A percentile compares a stretch with the other conserved stretches of the same genome.
Evolutionary conservation across 1,140 invertebrate genomes (phyloP).

Genomic region (Drosophila serrata): DNA sequence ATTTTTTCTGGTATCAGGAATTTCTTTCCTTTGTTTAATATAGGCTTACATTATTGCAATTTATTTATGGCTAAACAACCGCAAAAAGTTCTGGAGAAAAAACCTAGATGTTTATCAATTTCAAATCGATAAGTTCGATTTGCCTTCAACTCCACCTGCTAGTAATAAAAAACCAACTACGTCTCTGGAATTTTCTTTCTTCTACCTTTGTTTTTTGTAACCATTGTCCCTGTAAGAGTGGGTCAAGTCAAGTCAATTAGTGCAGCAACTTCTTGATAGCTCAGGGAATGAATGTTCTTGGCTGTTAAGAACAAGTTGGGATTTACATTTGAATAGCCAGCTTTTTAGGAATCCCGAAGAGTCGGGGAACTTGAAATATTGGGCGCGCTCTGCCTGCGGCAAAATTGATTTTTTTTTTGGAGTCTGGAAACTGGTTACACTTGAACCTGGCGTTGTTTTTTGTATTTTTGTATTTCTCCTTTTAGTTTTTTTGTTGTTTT

Average conservation of each 20-base stretch:
- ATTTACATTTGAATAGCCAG: slow-evolving; percentile 71
- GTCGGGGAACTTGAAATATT: slow-evolving; percentile 60
- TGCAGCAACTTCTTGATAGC: slow-evolving; percentile 12
- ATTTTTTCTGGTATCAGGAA: not conserved
- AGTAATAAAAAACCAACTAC: not conserved
- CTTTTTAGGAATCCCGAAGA: slow-evolving; percentile 27
- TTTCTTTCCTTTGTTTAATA: not conserved
- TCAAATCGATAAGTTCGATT: not conserved
- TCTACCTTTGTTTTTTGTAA: not conserved
- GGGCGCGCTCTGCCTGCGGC: slow-evolving; percentile 42
- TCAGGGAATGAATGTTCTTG: slow-evolving; percentile 34
- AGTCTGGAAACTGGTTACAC: slow-evolving; percentile 78
- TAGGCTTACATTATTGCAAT: not conserved
- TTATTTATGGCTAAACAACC: too few species aligned
- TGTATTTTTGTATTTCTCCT: slow-evolving; percentile 16
- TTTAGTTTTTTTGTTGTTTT: slow-evolving; percentile 32
- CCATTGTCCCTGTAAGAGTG: slow-evolving; percentile 7
- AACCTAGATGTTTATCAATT: not conserved
- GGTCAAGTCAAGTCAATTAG: slow-evolving; percentile 31
- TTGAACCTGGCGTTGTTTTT: slow-evolving; percentile 68
- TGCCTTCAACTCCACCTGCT: not conserved
- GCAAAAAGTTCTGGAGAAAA: not conserved
- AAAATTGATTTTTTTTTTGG: slow-evolving; percentile 32
- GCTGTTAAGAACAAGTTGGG: slow-evolving; percentile 60
- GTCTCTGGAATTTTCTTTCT: not conserved